phyloP scores from a whole-genome alignment of 2,113 vertebrate genomes.

The Todiramphus saurophagus region DNA sequence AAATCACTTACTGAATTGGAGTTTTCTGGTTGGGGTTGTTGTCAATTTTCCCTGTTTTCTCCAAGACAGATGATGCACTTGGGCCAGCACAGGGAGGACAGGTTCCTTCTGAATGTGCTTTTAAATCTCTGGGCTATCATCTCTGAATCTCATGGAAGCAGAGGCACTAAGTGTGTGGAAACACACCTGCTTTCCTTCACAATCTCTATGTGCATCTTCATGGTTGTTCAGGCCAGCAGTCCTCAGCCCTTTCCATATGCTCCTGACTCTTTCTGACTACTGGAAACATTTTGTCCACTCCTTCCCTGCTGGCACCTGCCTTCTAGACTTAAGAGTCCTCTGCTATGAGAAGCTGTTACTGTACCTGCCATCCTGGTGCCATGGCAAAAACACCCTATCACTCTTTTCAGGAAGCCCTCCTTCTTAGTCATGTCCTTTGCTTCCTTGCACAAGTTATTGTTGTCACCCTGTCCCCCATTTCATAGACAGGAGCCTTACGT shows the following conservation, averaged over 20 bases:
- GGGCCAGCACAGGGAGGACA: not conserved
- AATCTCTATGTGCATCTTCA: not conserved
- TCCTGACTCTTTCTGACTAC: not conserved
- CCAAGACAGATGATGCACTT: not conserved
- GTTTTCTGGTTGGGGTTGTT: not conserved
- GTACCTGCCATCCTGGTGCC: not conserved
- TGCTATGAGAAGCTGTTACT: not conserved
- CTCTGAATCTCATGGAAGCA: not conserved
- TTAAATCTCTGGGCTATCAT: not conserved
- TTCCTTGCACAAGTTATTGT: not conserved
- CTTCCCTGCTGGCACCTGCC: not conserved
- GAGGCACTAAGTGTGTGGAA: not conserved
- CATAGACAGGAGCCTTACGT: not conserved
- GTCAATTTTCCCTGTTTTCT: not conserved
- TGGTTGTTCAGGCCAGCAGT: not conserved
- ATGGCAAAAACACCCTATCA: not conserved
- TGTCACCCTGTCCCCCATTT: not conserved
- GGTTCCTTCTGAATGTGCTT: not conserved
- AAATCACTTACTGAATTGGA: not conserved
- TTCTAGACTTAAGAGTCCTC: not conserved
- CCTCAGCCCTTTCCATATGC: not conserved
- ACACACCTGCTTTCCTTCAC: not conserved
- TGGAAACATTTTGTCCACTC: not conserved
- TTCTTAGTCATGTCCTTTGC: not conserved
- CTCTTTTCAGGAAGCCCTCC: not conserved